Percentiles rank a stretch among this genome's conserved stretches.
Conservation (phyloP, 2,888 invertebrate species). For the Drosophila mulleri region DNA sequence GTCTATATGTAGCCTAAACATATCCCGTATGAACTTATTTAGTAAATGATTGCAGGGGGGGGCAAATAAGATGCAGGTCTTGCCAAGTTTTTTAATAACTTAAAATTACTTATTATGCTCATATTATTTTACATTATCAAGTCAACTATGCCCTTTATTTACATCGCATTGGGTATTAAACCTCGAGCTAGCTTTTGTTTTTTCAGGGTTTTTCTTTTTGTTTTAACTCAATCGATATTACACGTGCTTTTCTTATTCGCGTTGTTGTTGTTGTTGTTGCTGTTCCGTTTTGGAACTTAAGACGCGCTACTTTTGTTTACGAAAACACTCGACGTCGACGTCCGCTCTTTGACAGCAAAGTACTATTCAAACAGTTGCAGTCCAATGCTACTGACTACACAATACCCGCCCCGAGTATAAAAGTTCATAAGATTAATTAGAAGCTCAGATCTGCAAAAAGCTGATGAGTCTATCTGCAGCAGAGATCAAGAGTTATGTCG, state of each 20-base stretch:
- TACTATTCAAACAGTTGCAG: background rate
- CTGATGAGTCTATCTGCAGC: background rate
- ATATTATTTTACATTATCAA: background rate
- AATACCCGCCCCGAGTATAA: background rate
- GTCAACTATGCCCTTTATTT: background rate
- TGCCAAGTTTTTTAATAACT: background rate
- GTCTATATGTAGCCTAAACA: background rate
- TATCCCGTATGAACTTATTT: background rate
- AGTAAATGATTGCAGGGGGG: background rate
- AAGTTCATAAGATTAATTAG: background rate
- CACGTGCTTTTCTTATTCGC: constrained; percentile 23
- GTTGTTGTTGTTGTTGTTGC: constrained; percentile 25
- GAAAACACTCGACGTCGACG: constrained; percentile 30
- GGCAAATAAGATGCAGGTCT: too few relatives aligned
- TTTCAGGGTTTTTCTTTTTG: constrained; percentile 22
- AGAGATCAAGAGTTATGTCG: background rate
- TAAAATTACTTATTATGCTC: background rate
- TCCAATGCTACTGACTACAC: background rate
- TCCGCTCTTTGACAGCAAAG: constrained; percentile 27
- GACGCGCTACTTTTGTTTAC: constrained; percentile 32
- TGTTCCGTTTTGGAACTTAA: constrained; percentile 14
- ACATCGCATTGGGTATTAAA: constrained; percentile 16
- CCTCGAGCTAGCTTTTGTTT: constrained; percentile 11
- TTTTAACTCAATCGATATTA: constrained; percentile 53
- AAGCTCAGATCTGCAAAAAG: background rate